Evolutionary conservation across 2,113 vertebrate genomes (phyloP), one percentile per base, ranked within the genome.

Genomic region (Benitochromis conjunctus): DNA sequence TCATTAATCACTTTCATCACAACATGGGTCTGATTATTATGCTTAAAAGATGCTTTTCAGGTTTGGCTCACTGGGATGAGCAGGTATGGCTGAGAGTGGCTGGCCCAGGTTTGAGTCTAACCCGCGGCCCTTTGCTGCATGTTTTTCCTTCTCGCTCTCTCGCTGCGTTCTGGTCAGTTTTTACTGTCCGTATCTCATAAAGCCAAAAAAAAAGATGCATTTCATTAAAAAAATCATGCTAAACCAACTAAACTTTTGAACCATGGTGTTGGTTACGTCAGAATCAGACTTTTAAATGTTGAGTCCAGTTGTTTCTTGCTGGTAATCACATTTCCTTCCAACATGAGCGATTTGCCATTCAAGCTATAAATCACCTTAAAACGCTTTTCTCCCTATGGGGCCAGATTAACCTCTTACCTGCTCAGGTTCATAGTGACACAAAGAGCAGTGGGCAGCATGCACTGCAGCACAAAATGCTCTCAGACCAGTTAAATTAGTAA

Each of bases 401-500:
- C 0, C 55, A 12, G 34, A 77, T 74, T 74, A 71, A 16, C 66
- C 8, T 71, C 21, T 71, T 6, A 71, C 8, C 66, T 46, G 21
- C 38, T 80, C 7, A 18, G 24, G 34, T 71, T 83, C 43, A 51
- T 3, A 6, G 48, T 31, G 58, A 86, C 83, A 78, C 46, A 77
- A 9, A 41, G 77, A 60, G 53, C 56, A 64, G 34, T 7, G 43
- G 55, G 24, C 69, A 60, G 31, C 43, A 58, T 24, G 24, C 34
- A 60, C 5, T 38, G 13, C 51, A 29, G 31, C 24, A 43, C 76
- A 66, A 24, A 53, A 55, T 41, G 36, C 26, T 83, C 21, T 57
- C n/a, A 58, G 48, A 58, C 12, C 51, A 12, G 4, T 57, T 51
- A 19, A 74, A 74, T 80, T 69, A 83, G 57, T 86, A 24, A 71